A percentile compares a stretch with the other conserved stretches of the same genome.
Conservation (phyloP, 2,888 invertebrate species). For the Conchocele bisecta region DNA sequence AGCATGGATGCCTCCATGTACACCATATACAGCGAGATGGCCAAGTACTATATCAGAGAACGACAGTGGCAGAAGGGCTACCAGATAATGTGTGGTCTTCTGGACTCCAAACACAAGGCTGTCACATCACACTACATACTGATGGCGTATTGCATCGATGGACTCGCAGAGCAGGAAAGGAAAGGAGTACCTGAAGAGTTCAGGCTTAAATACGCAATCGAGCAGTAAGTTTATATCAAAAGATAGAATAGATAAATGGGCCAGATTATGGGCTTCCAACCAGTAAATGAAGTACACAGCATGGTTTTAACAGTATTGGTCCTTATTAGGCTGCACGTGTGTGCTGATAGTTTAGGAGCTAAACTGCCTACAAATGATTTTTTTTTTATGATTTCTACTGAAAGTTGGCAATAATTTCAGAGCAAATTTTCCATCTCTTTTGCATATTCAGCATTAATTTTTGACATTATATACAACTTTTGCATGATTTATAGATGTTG, state of each 20-base stretch:
- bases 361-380: background rate
- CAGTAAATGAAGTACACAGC: no score
- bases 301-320: no score
- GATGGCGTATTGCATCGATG: constrained; percentile 29
- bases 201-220: constrained; percentile 59
- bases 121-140: constrained; percentile 26
- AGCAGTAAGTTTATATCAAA: constrained; percentile 37
- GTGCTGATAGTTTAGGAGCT: background rate
- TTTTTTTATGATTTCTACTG: constrained; percentile 3
- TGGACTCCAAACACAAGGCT: constrained; percentile 16
- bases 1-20: constrained; percentile 46
- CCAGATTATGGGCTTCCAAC: no score
- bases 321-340: no score
- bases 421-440: no score
- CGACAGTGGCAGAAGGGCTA: constrained; percentile 31
- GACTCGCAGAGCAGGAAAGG: constrained; percentile 25
- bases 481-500: no score
- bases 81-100: constrained; percentile 16
- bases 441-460: no score
- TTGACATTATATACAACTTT: no score
- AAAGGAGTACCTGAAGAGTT: constrained; percentile 48
- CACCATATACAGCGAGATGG: constrained; percentile 41
- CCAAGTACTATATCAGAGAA: constrained; percentile 41
- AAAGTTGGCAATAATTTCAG: no score
- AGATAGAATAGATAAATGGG: background rate